Evolutionary conservation across 2,888 invertebrate genomes (phyloP).

Genomic region (Zhengitettix transpicula): DNA sequence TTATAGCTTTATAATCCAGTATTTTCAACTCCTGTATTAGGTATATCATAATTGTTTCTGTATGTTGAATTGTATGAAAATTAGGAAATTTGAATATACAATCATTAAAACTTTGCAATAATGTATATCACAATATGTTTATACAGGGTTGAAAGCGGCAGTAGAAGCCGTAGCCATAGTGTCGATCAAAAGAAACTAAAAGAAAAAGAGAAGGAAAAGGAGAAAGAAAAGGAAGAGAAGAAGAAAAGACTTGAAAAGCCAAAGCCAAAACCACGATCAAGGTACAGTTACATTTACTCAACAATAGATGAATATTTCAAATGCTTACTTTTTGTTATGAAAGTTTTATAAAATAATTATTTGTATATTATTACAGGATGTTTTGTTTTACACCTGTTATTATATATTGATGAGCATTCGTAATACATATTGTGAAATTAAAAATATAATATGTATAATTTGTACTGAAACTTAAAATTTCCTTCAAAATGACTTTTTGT

Average conservation of each 20-base stretch:
- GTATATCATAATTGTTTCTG: no score
- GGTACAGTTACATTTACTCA: constrained; percentile 18
- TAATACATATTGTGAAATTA: no score
- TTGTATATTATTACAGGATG: no score
- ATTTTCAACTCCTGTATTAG: no score
- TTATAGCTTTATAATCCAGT: no score
- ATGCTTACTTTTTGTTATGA: neutral
- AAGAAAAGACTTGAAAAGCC: constrained; percentile 28
- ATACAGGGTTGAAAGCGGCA: neutral
- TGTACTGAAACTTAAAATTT: no score
- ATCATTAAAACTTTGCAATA: neutral
- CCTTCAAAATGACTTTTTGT: neutral
- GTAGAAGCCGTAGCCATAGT: constrained; percentile 13
- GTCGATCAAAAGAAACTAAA: constrained; percentile 20
- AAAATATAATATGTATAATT: no score
- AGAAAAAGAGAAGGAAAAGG: constrained; percentile 22
- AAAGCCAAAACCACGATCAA: constrained; percentile 27
- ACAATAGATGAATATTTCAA: no score
- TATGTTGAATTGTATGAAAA: no score
- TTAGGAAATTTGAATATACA: neutral
- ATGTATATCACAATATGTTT: neutral
- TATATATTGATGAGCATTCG: neutral
- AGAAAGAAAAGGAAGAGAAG: constrained; percentile 25
- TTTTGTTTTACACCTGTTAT: no score
- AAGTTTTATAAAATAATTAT: neutral